Evolutionary conservation across 2,113 vertebrate species (phyloP).

Genomic region (Lycocorax pyrrhopterus): DNA sequence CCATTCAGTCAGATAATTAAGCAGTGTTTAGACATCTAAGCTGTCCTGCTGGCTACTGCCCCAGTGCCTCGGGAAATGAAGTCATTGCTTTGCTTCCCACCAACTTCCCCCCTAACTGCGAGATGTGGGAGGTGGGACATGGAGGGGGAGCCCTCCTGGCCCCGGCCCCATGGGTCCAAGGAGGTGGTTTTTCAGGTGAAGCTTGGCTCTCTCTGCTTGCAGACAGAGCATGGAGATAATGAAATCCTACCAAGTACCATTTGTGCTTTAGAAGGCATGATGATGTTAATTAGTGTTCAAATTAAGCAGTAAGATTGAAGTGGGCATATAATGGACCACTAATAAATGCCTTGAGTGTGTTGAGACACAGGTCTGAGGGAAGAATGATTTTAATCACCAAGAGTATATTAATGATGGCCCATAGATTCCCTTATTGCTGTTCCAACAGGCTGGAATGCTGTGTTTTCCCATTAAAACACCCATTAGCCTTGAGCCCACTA

Average conservation of each 20-base stretch:
- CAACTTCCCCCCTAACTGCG: neutral
- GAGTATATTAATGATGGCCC: conserved; percentile 47
- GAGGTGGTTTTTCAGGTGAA: neutral
- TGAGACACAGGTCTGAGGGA: neutral
- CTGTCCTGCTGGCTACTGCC: conserved; percentile 25
- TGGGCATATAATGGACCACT: conserved; percentile 27
- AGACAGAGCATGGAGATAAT: conserved; percentile 13
- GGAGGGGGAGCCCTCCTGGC: neutral
- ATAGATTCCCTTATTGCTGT: conserved; percentile 35
- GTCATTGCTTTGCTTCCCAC: neutral
- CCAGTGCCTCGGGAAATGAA: neutral
- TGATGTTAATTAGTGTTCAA: conserved; percentile 60
- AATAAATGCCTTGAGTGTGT: conserved; percentile 42
- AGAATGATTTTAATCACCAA: conserved; percentile 57
- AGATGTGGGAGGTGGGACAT: neutral
- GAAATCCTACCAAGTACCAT: conserved; percentile 35
- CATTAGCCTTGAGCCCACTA: conserved; percentile 38
- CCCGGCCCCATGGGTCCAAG: accelerated
- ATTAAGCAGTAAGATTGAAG: conserved; percentile 56
- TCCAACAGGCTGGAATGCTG: conserved; percentile 26
- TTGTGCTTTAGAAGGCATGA: conserved; percentile 30
- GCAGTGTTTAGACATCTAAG: conserved; percentile 16
- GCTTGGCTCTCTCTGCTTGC: neutral
- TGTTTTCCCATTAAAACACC: conserved; percentile 41
- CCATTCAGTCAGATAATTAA: conserved; percentile 28